A percentile compares a stretch with the other conserved stretches of the same genome.
Conservation (phyloP, 2,113 vertebrate genomes). For the Ivindomyrus marchei region DNA sequence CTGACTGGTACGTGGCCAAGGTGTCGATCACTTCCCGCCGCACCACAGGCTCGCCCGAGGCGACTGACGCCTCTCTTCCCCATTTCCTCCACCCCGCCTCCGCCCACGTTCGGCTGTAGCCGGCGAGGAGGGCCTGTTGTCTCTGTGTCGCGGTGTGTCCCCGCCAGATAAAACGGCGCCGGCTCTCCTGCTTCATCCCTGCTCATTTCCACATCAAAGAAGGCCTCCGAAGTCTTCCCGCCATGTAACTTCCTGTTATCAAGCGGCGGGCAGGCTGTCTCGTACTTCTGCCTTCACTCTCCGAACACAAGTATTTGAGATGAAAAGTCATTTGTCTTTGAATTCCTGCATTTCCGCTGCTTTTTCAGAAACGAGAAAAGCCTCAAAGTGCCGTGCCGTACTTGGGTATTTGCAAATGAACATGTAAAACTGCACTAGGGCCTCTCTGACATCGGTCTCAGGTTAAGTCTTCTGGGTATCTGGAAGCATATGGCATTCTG, state of each 20-base stretch:
- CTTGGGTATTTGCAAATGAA: background rate
- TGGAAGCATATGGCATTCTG: background rate
- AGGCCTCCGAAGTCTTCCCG: constrained; percentile 32
- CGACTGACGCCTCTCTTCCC: constrained; percentile 34
- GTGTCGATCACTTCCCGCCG: constrained; percentile 18
- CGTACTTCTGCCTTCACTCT: constrained; percentile 28
- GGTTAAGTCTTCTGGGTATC: background rate
- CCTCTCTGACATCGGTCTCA: background rate
- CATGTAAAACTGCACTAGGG: background rate
- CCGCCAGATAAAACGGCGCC: constrained; percentile 36
- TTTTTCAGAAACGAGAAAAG: background rate
- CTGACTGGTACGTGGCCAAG: background rate
- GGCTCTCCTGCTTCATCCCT: constrained; percentile 29
- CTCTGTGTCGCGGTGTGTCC: constrained; percentile 39
- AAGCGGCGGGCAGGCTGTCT: constrained; percentile 36
- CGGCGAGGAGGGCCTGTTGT: constrained; percentile 32
- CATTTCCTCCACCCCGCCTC: constrained; percentile 33
- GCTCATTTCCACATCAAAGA: constrained; percentile 38
- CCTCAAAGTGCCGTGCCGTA: background rate
- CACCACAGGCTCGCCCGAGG: constrained; percentile 34
- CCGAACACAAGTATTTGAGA: constrained; percentile 29
- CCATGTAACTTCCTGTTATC: constrained; percentile 41
- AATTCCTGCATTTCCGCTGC: background rate
- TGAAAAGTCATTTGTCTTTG: constrained; percentile 3
- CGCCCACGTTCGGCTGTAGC: constrained; percentile 25